These are phyloP conservation scores for Cyrtodaria siliqua DNA, from an alignment of 2,888 invertebrate genomes.

Conservation along the genomic window DNA sequence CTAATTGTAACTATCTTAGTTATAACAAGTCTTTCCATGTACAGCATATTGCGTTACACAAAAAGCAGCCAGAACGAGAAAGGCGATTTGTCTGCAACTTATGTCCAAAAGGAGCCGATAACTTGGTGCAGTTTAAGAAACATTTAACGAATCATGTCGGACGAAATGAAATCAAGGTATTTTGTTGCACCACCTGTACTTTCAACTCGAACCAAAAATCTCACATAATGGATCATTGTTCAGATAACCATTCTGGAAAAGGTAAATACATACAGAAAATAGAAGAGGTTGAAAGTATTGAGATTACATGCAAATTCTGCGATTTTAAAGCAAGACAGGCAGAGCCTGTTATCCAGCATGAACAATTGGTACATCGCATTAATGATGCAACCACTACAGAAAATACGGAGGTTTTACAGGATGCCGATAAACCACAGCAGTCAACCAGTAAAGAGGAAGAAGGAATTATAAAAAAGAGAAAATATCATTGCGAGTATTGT, in stretches of 20 bases:
- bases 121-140: slow-evolving; percentile 43
- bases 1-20: slow-evolving; percentile 48
- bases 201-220: slow-evolving; percentile 61
- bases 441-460: not conserved
- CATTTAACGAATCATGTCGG: slow-evolving; percentile 67
- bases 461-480: slow-evolving; percentile 22
- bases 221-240: slow-evolving; percentile 62
- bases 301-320: slow-evolving; percentile 56
- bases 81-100: slow-evolving; percentile 64
- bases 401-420: not conserved
- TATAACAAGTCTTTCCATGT: slow-evolving; percentile 38
- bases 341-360: slow-evolving; percentile 59
- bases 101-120: slow-evolving; percentile 58
- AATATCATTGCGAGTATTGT: slow-evolving; percentile 69
- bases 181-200: slow-evolving; percentile 60
- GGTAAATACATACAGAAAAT: slow-evolving; percentile 28
- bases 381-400: not conserved
- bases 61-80: slow-evolving; percentile 44
- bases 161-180: slow-evolving; percentile 58
- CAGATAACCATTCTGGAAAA: slow-evolving; percentile 50
- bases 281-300: slow-evolving; percentile 46
- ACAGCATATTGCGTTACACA: slow-evolving; percentile 46
- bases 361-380: slow-evolving; percentile 28
- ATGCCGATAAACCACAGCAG: not conserved
- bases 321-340: slow-evolving; percentile 46